Evolutionary conservation across 2,888 invertebrate species (phyloP).

Genomic region (Agrochola circellaris): DNA sequence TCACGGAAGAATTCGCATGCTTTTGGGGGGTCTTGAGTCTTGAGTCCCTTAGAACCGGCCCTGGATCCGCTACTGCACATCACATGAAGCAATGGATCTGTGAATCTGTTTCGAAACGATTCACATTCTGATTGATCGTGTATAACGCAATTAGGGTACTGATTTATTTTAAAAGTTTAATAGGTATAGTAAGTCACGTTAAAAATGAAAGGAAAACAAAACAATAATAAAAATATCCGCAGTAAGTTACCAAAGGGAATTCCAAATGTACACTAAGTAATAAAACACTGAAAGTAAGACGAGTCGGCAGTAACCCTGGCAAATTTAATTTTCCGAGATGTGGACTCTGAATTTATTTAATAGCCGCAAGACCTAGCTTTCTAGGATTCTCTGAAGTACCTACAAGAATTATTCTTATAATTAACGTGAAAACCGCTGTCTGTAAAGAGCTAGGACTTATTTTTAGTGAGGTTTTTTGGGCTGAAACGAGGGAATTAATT

Average conservation of each 20-base stretch:
- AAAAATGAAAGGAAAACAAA: not conserved
- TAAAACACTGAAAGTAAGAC: constrained; percentile 25
- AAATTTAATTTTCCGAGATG: constrained; percentile 50
- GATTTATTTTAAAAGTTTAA: too few relatives aligned
- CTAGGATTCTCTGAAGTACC: not conserved
- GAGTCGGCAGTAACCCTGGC: constrained; percentile 23
- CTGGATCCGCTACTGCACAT: too few relatives aligned
- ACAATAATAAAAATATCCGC: not conserved
- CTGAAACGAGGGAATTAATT: not conserved
- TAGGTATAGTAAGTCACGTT: too few relatives aligned
- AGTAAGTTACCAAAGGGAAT: constrained; percentile 4
- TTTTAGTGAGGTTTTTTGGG: not conserved
- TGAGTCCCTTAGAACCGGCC: too few relatives aligned
- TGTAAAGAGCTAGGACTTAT: too few relatives aligned
- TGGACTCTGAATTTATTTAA: constrained; percentile 47
- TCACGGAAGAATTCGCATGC: too few relatives aligned
- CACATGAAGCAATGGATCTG: too few relatives aligned
- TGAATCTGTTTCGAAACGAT: too few relatives aligned
- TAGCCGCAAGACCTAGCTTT: constrained; percentile 18
- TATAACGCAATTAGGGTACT: too few relatives aligned
- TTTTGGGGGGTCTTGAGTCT: too few relatives aligned
- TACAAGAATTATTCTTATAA: constrained; percentile 22
- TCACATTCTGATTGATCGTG: too few relatives aligned
- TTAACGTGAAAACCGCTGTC: not conserved
- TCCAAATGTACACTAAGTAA: constrained; percentile 29